Evolutionary conservation across 2,797 vertebrate species (phyloP), one percentile per base, ranked within the genome.

Genomic region (Rhinella marina): DNA sequence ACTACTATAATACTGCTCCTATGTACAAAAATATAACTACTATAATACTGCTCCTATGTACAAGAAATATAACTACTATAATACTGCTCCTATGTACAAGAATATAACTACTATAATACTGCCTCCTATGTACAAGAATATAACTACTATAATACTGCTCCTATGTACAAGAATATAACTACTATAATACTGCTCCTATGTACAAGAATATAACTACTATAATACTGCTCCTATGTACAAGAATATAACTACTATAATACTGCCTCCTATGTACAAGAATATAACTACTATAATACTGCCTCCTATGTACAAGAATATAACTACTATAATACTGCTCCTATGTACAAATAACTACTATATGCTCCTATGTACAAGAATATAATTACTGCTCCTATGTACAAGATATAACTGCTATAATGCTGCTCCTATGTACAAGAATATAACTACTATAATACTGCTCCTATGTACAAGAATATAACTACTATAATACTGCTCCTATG

Each of bases 81-180:
- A 73, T 73, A 73, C 70, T 48, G 32, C 32, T 5, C 32, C 70
- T 73, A 73, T 73, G 25, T 73, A 73, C 70, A 48, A 48, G 70
- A 73, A 73, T 73, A 73, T 73, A 73, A 73, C 70, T 73, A 48
- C 70, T 73, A 48, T 73, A 73, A 73, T 73, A 73, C 70, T 73
- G 70, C n/a, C n/a, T n/a, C n/a, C n/a, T n/a, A n/a, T n/a, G n/a
- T 16, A 10, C 56, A 57, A 57, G 56, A 57, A 57, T 16, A 57
- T 57, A 57, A 14, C 56, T 57, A 57, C 56, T 11, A 57, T 57
- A 57, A n/a, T n/a, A n/a, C n/a, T n/a, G n/a, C 62, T 12, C 62
- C 62, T 66, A 27, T 66, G 2, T 70, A 17, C 66, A 70, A 29
- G 66, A 70, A 70, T 70, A 29, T 70, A 70, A 17, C 66, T 70